Conservation (phyloP, 2,888 invertebrate species). For the Ormyrus rosae region DNA sequence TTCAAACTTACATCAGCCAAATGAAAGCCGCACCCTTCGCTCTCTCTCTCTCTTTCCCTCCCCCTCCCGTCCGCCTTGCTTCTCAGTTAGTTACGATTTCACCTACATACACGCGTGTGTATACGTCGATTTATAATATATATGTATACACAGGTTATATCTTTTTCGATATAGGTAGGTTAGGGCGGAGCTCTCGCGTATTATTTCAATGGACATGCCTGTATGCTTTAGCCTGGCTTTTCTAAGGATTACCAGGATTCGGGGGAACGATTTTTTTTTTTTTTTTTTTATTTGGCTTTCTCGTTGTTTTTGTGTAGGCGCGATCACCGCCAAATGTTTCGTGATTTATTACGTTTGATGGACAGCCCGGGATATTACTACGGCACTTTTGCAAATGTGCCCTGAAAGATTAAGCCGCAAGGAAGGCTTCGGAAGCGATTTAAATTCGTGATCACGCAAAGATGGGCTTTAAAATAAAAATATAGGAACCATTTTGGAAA, state of each 20-base stretch:
- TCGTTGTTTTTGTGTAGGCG: neutral
- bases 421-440: too few relatives aligned
- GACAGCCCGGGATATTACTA: too few relatives aligned
- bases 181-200: slow-evolving; percentile 14
- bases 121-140: neutral
- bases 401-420: too few relatives aligned
- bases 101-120: neutral
- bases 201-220: slow-evolving; percentile 30
- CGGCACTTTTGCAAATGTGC: too few relatives aligned
- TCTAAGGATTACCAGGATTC: neutral
- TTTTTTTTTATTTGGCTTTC: neutral
- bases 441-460: too few relatives aligned
- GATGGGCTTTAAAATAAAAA: too few relatives aligned
- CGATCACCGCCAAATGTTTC: neutral
- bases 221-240: slow-evolving; percentile 5
- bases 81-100: too few relatives aligned
- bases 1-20: slow-evolving; percentile 72
- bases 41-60: neutral
- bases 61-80: neutral
- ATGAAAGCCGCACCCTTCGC: slow-evolving; percentile 64
- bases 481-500: too few relatives aligned
- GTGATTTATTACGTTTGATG: neutral
- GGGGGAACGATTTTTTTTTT: neutral
- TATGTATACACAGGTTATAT: neutral
- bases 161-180: neutral